These are phyloP conservation scores for Rhinatrema bivittatum DNA, from an alignment of 2,797 vertebrate genomes.

Conservation along the genomic window DNA sequence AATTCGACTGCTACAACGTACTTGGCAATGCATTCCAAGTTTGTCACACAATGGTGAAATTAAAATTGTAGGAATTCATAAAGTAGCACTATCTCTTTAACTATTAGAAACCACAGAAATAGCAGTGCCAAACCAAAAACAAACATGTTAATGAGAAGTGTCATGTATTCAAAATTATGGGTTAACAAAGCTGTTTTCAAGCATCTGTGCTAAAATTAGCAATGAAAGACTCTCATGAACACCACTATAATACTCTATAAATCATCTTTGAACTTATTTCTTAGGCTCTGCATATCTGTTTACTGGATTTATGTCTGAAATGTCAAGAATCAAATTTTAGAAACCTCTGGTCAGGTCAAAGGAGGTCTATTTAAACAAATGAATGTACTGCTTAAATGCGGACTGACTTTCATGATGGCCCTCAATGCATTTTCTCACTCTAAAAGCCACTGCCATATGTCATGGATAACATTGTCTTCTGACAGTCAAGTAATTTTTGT, in stretches of 20 bases:
- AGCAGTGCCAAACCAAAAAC: constrained; percentile 13
- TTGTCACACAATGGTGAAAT: background rate
- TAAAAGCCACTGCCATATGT: no score
- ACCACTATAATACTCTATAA: background rate
- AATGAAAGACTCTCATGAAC: background rate
- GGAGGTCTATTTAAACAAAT: no score
- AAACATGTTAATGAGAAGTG: constrained; percentile 18
- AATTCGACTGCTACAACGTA: constrained; percentile 11
- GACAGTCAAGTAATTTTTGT: no score
- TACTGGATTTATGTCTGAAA: no score
- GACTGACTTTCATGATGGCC: no score
- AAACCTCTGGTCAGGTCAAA: no score
- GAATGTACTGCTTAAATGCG: no score
- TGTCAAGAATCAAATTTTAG: no score
- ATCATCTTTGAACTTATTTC: background rate
- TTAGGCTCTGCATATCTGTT: background rate
- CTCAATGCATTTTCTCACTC: no score
- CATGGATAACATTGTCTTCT: no score
- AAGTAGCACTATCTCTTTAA: constrained; percentile 16
- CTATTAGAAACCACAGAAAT: constrained; percentile 9
- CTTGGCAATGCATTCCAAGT: constrained; percentile 13
- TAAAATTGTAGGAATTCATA: constrained; percentile 11
- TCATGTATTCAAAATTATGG: constrained; percentile 9
- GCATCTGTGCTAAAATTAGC: constrained; percentile 15
- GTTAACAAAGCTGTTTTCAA: constrained; percentile 16